Base-by-base conservation (phyloP, 2,888 invertebrate species). In the Macrostomum cliftonense region DNA sequence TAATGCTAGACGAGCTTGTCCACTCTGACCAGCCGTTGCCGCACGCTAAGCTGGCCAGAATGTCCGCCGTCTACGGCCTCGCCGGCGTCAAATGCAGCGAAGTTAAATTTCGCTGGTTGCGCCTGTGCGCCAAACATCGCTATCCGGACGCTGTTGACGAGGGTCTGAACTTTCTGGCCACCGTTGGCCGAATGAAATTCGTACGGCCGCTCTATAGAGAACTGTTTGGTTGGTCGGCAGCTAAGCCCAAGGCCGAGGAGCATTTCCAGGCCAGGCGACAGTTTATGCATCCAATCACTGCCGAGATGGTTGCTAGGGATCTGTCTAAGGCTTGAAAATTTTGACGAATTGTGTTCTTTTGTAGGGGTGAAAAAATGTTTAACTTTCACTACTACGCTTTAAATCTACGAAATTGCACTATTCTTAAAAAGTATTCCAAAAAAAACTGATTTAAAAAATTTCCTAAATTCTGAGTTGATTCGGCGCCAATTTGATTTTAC, bases 171-270 rank as follows among this genome's bases (percentile, higher is more conserved):
- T 88, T 89, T 73, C 78, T 85, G 11, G 83, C 82, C 56, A 76
- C 77, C 16, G 80, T 83, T 62, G 89, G 89, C 37, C 77, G 91
- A 48, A 83, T 89, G 83, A 91, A 91, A 68, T 91, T 79, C 71
- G 80, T 83, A 1, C 76, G 85, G 37, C 87, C 89, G 2, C 74
- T 91, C 44, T 89, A 86, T 70, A 78, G 75, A 53, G 85, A 84
- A 63, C 73, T 88, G 51, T 82, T 79, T 58, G 75, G 73, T 0
- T 88, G 87, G 88, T 78, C 81, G 53, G 77, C 76, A 19, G 77
- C 78, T 0, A 75, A 81, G 53, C 71, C 75, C 1, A 67, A 62
- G 53, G 80, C 86, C 0, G 75, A 86, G 43, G 75, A 78, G 28
- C 82, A 80, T 60, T 88, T 81, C 71, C 65, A 77, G 42, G 70